Evolutionary conservation across 2,797 vertebrate genomes (phyloP).

Genomic region (Protosalanx chinensis): DNA sequence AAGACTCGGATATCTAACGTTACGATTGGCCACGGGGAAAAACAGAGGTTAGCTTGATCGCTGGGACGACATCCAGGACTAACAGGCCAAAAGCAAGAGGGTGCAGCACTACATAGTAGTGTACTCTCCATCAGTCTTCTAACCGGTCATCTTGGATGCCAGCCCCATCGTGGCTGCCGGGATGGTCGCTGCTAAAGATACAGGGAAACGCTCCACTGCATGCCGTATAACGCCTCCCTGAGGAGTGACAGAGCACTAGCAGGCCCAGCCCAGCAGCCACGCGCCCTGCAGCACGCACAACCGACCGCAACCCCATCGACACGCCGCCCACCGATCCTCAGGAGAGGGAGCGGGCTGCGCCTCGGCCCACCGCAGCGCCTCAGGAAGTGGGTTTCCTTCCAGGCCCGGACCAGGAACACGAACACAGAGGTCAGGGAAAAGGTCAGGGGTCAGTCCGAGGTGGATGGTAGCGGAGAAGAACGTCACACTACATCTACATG

Average conservation of each 20-base stretch:
- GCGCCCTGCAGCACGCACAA: slow-evolving; percentile 45
- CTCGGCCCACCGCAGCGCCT: slow-evolving; percentile 33
- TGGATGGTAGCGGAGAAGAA: background rate
- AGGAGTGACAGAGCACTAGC: slow-evolving; percentile 77
- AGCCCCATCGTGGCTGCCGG: slow-evolving; percentile 40
- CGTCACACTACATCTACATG: slow-evolving; percentile 28
- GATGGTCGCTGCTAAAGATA: slow-evolving; percentile 69
- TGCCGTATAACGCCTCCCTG: slow-evolving; percentile 76
- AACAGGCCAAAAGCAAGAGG: slow-evolving; percentile 41
- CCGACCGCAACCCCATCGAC: slow-evolving; percentile 30
- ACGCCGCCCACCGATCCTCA: slow-evolving; percentile 12
- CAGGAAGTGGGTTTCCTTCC: slow-evolving; percentile 34
- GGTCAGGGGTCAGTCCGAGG: background rate
- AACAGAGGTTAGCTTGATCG: slow-evolving; percentile 35
- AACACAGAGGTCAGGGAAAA: slow-evolving; percentile 28
- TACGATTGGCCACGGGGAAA: slow-evolving; percentile 17
- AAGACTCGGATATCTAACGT: slow-evolving; percentile 21
- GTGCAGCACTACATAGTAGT: slow-evolving; percentile 77
- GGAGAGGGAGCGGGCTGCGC: slow-evolving; percentile 10
- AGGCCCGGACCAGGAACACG: slow-evolving; percentile 13
- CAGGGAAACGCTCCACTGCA: slow-evolving; percentile 62
- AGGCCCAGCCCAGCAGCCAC: slow-evolving; percentile 63
- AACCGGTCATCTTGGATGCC: slow-evolving; percentile 46
- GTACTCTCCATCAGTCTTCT: slow-evolving; percentile 59
- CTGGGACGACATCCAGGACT: slow-evolving; percentile 38